phyloP scores from a whole-genome alignment of 2,113 vertebrate species.

The Zosterops pallidus region DNA sequence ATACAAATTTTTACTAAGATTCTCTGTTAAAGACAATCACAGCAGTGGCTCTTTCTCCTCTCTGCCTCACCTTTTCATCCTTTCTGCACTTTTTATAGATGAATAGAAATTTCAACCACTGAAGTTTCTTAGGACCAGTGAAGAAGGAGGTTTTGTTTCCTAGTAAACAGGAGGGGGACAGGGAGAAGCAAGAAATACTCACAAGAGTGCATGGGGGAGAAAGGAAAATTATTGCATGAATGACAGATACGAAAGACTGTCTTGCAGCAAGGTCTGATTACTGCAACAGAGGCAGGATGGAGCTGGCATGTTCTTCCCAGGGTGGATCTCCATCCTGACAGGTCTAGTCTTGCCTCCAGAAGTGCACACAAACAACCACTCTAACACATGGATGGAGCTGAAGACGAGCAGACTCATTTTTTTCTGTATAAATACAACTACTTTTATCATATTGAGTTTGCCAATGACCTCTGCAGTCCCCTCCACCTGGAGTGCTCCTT shows the following conservation, averaged over 20 bases:
- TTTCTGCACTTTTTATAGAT: not conserved
- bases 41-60: not conserved
- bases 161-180: rapidly evolving
- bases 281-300: not conserved
- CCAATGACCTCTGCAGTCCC: not conserved
- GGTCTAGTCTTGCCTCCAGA: slow-evolving; percentile 10
- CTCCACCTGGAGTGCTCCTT: not conserved
- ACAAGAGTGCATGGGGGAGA: rapidly evolving
- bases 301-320: not conserved
- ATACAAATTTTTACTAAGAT: not conserved
- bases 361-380: not conserved
- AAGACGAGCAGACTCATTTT: not conserved
- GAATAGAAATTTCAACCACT: not conserved
- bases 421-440: not conserved
- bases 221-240: not conserved
- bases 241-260: not conserved
- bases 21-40: not conserved
- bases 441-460: not conserved
- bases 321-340: slow-evolving; percentile 8
- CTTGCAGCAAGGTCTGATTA: not conserved
- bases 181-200: not conserved
- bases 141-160: not conserved
- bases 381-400: not conserved
- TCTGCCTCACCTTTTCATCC: not conserved
- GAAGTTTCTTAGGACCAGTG: not conserved